Conservation (phyloP, 1,140 invertebrate genomes). For the Radopholus similis region DNA sequence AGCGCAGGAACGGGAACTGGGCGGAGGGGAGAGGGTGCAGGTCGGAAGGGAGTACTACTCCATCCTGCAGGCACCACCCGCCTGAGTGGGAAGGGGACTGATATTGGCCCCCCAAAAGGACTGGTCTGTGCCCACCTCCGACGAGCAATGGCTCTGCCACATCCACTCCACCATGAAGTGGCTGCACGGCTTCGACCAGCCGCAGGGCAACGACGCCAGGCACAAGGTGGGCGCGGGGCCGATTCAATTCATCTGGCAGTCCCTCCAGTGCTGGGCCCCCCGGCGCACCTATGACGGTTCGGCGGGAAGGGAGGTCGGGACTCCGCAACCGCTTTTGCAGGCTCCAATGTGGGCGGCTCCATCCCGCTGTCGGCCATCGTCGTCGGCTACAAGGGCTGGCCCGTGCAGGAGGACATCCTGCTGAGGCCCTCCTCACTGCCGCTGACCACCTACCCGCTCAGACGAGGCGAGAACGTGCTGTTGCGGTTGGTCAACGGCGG, state of each 20-base stretch:
- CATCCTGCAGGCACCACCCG: constrained; percentile 23
- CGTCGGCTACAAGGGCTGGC: constrained; percentile 53
- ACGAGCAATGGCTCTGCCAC: constrained; percentile 51
- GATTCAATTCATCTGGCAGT: neutral
- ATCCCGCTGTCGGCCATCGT: constrained; percentile 51
- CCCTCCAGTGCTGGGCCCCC: constrained; percentile 50
- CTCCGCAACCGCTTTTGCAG: neutral
- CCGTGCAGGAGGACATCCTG: constrained; percentile 48
- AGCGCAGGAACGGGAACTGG: neutral
- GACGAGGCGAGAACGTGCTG: constrained; percentile 31
- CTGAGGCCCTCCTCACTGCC: constrained; percentile 31
- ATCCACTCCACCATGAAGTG: constrained; percentile 56
- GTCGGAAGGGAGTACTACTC: constrained; percentile 29
- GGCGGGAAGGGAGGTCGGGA: constrained; percentile 1
- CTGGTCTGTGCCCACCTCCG: constrained; percentile 45
- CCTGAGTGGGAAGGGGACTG: neutral
- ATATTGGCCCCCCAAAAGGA: constrained; percentile 37
- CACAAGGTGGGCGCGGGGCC: neutral
- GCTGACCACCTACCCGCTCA: constrained; percentile 19
- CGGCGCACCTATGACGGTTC: constrained; percentile 51
- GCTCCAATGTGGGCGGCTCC: constrained; percentile 53
- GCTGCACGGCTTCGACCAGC: constrained; percentile 54
- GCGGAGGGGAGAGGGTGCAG: neutral
- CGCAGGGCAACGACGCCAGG: constrained; percentile 9
- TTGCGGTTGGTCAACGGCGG: constrained; percentile 57